phyloP scores from a whole-genome alignment of 2,888 invertebrate genomes.

The Disparrhopalites patrizii region DNA sequence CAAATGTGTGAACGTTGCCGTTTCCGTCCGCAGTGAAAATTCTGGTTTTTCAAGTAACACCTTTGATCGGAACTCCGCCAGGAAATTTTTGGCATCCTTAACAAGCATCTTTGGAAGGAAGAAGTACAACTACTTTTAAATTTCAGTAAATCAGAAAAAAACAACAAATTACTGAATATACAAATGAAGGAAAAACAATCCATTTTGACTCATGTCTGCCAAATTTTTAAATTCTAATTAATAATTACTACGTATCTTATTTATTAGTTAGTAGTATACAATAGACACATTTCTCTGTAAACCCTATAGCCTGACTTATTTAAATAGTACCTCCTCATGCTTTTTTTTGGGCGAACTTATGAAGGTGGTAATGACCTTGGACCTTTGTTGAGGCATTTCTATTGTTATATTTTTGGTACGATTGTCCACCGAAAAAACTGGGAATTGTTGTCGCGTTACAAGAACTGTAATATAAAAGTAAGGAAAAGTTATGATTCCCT shows the following conservation, averaged over 20 bases:
- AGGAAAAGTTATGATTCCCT: no score
- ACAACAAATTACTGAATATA: neutral
- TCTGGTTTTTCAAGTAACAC: conserved; percentile 42
- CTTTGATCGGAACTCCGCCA: conserved; percentile 47
- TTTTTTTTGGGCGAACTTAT: no score
- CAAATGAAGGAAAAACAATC: neutral
- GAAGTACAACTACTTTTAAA: conserved; percentile 42
- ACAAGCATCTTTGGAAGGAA: conserved; percentile 47
- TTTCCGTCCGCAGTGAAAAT: conserved; percentile 47
- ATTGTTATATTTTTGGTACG: no score
- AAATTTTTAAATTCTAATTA: neutral
- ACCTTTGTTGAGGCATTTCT: no score
- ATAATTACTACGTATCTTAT: neutral
- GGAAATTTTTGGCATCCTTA: conserved; percentile 47
- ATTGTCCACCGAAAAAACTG: no score
- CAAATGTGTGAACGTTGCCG: conserved; percentile 48
- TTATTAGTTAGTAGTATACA: neutral
- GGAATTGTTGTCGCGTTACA: no score
- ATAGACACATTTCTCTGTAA: no score
- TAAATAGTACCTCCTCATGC: no score
- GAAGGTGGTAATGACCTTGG: no score
- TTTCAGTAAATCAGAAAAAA: no score
- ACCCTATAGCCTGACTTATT: no score
- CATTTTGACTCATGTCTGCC: neutral
- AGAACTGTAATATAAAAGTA: no score